Percentiles rank a stretch among this genome's conserved stretches.
phyloP scores from a whole-genome alignment of 1,140 invertebrate genomes.

The Forficula auricularia region DNA sequence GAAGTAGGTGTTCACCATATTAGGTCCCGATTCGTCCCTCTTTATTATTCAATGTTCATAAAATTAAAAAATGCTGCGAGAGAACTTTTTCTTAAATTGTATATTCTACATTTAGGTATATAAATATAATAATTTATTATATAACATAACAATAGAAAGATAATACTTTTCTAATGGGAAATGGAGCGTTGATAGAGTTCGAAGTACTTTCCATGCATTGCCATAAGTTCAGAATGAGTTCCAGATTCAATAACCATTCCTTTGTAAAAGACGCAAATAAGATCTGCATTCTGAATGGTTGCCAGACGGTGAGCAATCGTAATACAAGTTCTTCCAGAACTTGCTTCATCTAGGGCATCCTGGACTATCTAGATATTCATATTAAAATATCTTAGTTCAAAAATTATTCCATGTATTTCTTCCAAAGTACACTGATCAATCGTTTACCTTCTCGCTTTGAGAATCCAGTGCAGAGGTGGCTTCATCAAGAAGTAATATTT shows the following conservation, averaged over 20 bases:
- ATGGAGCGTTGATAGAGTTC: too few relatives aligned
- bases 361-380: conserved; percentile 47
- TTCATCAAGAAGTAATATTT: conserved; percentile 63
- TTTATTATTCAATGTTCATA: too few relatives aligned
- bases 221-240: conserved; percentile 34
- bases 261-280: conserved; percentile 32
- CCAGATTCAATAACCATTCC: conserved; percentile 33
- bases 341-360: conserved; percentile 38
- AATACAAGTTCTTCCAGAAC: conserved; percentile 42
- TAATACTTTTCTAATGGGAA: too few relatives aligned
- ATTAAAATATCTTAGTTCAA: conserved; percentile 3
- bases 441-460: conserved; percentile 48
- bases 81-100: too few relatives aligned
- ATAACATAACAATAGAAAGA: too few relatives aligned
- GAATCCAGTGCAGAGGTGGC: conserved; percentile 73
- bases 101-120: too few relatives aligned
- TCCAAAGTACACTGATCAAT: too few relatives aligned
- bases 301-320: conserved; percentile 54
- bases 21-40: too few relatives aligned
- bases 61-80: too few relatives aligned
- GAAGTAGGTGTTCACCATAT: too few relatives aligned
- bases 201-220: conserved; percentile 33
- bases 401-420: not conserved
- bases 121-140: too few relatives aligned
- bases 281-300: conserved; percentile 50